These are phyloP conservation scores for Habrosyne pyritoides DNA, from an alignment of 2,888 invertebrate genomes.

Conservation along the genomic window DNA sequence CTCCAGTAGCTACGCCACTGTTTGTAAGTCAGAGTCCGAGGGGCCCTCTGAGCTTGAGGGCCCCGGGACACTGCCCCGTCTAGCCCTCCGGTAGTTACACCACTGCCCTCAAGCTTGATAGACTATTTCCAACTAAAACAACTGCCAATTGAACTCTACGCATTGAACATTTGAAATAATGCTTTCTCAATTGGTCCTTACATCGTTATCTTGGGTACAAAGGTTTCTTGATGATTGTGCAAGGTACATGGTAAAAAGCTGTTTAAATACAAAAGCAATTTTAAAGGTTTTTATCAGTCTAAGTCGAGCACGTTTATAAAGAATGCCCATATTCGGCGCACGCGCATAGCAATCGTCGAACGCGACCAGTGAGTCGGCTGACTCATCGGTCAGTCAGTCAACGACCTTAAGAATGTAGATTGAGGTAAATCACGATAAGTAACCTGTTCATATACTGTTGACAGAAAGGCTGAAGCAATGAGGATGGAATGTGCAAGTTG, in stretches of 20 bases:
- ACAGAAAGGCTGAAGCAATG: slow-evolving; percentile 9
- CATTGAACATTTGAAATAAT: background rate
- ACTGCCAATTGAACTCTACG: background rate
- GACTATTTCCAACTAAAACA: background rate
- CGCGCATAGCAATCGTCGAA: slow-evolving; percentile 27
- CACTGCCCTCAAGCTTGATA: background rate
- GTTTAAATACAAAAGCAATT: background rate
- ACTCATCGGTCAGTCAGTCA: slow-evolving; percentile 54
- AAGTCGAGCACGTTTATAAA: slow-evolving; percentile 15
- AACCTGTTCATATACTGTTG: slow-evolving; percentile 4
- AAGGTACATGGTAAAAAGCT: no score
- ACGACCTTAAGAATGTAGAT: slow-evolving; percentile 49
- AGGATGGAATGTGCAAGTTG: background rate
- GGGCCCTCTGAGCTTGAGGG: no score
- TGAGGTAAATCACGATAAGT: slow-evolving; percentile 14
- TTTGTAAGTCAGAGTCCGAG: no score
- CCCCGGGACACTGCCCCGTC: no score
- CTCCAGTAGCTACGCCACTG: no score
- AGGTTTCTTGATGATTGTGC: no score
- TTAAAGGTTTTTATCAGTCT: background rate
- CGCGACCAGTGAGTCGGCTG: slow-evolving; percentile 29
- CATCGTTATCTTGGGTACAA: no score
- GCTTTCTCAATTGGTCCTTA: no score
- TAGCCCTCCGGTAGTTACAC: no score
- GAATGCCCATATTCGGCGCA: slow-evolving; percentile 53